Conservation (phyloP, 2,113 vertebrate species). For the Psephotus haematonotus region DNA sequence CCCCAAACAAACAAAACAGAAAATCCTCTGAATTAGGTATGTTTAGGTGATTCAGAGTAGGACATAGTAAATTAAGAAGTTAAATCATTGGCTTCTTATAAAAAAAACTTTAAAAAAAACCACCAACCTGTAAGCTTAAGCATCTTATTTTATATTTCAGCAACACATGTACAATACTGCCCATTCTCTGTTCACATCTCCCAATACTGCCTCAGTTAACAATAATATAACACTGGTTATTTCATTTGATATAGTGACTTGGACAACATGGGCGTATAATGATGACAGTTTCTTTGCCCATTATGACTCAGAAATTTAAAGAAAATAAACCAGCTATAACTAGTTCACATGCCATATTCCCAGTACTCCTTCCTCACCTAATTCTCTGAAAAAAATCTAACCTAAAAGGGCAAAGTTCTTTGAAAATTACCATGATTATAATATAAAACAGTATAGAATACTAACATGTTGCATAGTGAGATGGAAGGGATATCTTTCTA, state of each 20-base stretch:
- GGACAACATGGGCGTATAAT: neutral
- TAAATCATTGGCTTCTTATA: neutral
- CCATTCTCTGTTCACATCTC: neutral
- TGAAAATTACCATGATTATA: neutral
- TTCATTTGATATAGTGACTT: neutral
- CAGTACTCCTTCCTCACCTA: neutral
- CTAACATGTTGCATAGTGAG: neutral
- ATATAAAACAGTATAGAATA: neutral
- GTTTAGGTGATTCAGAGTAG: neutral
- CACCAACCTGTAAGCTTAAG: neutral
- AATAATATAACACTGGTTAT: neutral
- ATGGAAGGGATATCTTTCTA: neutral
- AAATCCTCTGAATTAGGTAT: neutral
- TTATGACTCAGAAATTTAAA: neutral
- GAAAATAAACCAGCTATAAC: neutral
- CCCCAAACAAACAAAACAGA: neutral
- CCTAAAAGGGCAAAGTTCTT: neutral
- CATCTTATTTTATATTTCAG: neutral
- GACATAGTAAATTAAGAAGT: neutral
- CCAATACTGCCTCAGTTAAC: neutral
- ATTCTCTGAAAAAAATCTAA: neutral
- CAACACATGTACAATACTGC: neutral
- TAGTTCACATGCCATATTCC: neutral
- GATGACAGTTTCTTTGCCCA: neutral
- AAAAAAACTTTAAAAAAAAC: neutral